phyloP scores from a whole-genome alignment of 2,888 invertebrate species.

The Meliscaeva auricollis region DNA sequence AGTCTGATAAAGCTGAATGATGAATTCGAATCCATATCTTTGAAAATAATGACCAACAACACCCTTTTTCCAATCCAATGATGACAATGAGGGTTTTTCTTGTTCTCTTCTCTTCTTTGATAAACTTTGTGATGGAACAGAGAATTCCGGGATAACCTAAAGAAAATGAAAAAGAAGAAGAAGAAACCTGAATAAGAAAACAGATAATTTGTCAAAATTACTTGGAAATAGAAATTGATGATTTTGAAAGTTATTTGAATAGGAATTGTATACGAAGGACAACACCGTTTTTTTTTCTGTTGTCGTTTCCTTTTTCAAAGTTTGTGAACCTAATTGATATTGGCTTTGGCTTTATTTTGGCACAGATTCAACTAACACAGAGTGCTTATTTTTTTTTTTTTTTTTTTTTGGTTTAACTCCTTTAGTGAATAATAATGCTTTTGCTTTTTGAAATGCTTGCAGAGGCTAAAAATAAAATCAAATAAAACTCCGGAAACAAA shows the following conservation, averaged over 20 bases:
- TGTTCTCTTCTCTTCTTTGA: not conserved
- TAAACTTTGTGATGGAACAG: conserved; percentile 7
- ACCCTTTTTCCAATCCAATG: conserved; percentile 9
- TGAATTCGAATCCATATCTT: not conserved
- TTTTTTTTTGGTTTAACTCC: not conserved
- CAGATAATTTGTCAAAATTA: conserved; percentile 52
- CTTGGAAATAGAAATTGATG: conserved; percentile 44
- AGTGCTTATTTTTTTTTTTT: not conserved
- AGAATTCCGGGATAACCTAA: not conserved
- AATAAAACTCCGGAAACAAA: conserved; percentile 48
- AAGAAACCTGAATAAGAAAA: not conserved
- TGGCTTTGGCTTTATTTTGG: conserved; percentile 32
- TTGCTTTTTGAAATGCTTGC: conserved; percentile 36
- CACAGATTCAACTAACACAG: conserved; percentile 27
- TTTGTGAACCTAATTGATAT: conserved; percentile 3
- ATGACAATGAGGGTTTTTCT: conserved; percentile 32
- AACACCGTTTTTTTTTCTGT: not conserved
- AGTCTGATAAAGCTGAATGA: conserved; percentile 14
- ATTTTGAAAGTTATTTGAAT: conserved; percentile 24
- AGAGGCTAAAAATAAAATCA: not conserved
- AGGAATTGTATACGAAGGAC: conserved; percentile 8
- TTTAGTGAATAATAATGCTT: conserved; percentile 9
- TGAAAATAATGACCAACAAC: not conserved
- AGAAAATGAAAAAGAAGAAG: not conserved
- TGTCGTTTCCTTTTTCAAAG: not conserved